A percentile compares a stretch with the other conserved stretches of the same genome.
These are phyloP conservation scores for Rhingia campestris DNA, from an alignment of 2,888 invertebrate genomes.

Conservation along the genomic window DNA sequence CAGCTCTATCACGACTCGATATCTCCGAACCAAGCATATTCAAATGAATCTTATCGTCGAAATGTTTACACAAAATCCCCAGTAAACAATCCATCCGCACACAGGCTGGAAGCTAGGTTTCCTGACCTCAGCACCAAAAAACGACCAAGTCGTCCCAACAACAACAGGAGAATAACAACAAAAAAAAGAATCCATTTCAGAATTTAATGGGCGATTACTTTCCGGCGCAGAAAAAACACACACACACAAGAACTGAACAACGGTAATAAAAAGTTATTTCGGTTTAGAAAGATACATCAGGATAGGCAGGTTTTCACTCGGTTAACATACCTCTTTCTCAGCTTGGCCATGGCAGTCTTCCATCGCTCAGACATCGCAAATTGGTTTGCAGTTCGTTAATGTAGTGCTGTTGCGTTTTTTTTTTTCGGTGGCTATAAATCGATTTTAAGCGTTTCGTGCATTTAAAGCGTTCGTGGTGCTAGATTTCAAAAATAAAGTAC, in stretches of 20 bases:
- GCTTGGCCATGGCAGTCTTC: slow-evolving; percentile 77
- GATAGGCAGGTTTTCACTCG: background rate
- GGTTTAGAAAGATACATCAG: slow-evolving; percentile 36
- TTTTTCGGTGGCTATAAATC: slow-evolving; percentile 58
- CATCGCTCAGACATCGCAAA: slow-evolving; percentile 77
- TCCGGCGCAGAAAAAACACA: slow-evolving; percentile 10
- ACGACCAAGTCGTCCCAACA: background rate
- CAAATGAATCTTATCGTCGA: slow-evolving; percentile 45
- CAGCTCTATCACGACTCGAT: slow-evolving; percentile 18
- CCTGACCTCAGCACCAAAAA: slow-evolving; percentile 23
- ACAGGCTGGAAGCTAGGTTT: slow-evolving; percentile 21
- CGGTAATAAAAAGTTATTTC: slow-evolving; percentile 72
- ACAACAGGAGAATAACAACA: background rate
- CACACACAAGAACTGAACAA: background rate
- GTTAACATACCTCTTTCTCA: slow-evolving; percentile 77
- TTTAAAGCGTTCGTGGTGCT: slow-evolving; percentile 62
- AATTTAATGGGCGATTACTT: slow-evolving; percentile 36
- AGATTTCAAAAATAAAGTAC: slow-evolving; percentile 19
- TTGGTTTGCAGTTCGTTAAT: slow-evolving; percentile 11
- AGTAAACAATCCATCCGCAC: slow-evolving; percentile 24
- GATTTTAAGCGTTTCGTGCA: slow-evolving; percentile 58
- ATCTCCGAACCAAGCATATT: slow-evolving; percentile 19
- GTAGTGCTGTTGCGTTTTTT: slow-evolving; percentile 10
- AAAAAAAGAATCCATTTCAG: slow-evolving; percentile 24
- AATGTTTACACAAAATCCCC: slow-evolving; percentile 41